These are phyloP conservation scores for Beris morrisii DNA, from an alignment of 2,888 invertebrate species.

Conservation along the genomic window DNA sequence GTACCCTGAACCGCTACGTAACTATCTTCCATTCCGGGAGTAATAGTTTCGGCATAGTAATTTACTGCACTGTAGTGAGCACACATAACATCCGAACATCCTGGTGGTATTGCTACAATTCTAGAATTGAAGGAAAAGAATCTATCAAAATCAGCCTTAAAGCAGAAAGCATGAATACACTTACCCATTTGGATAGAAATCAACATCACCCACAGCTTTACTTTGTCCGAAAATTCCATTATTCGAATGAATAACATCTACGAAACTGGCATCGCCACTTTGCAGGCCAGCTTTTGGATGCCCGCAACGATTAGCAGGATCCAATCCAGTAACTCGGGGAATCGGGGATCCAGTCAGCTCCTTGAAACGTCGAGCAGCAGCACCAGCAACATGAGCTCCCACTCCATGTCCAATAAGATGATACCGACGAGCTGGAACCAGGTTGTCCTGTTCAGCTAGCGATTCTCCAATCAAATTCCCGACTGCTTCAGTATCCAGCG, in stretches of 20 bases:
- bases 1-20: conserved; percentile 52
- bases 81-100: conserved; percentile 49
- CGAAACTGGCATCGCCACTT: conserved; percentile 45
- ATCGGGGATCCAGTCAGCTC: conserved; percentile 49
- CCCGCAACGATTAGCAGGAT: conserved; percentile 47
- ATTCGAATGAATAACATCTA: conserved; percentile 46
- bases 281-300: conserved; percentile 45
- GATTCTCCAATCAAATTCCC: conserved; percentile 28
- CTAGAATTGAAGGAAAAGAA: no score
- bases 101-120: conserved; percentile 44
- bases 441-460: conserved; percentile 21
- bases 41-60: conserved; percentile 53
- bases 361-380: conserved; percentile 48
- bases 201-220: conserved; percentile 48
- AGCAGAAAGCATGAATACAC: neutral
- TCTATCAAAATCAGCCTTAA: neutral
- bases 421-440: conserved; percentile 46
- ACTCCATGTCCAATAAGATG: conserved; percentile 51
- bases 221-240: conserved; percentile 44
- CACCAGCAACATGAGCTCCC: conserved; percentile 52
- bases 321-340: conserved; percentile 53
- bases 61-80: conserved; percentile 49
- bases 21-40: conserved; percentile 51
- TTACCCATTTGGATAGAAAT: conserved; percentile 52
- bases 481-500: conserved; percentile 21